Evolutionary conservation across 2,797 vertebrate species (phyloP).

Genomic region (Mus spretus): DNA sequence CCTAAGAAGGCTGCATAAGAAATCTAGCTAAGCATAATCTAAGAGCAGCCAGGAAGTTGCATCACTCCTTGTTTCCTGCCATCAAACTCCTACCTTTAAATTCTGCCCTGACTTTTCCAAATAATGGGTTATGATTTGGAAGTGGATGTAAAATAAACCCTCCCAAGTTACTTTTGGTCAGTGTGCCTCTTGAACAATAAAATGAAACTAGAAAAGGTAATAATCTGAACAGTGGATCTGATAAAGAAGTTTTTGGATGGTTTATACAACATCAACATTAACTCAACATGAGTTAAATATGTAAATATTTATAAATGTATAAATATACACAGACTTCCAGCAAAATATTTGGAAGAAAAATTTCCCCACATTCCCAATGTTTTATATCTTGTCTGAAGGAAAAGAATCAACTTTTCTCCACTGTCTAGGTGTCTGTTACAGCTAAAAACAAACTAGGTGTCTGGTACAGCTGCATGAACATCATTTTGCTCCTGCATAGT

Average conservation of each 20-base stretch:
- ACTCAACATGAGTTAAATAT: constrained; percentile 2
- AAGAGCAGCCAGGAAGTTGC: fast-evolving
- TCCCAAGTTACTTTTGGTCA: not conserved
- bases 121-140: not conserved
- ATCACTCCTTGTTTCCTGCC: not conserved
- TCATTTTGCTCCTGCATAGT: not conserved
- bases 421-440: not conserved
- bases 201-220: not conserved
- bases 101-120: not conserved
- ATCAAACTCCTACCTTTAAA: not conserved
- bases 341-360: constrained; percentile 17
- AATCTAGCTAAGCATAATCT: not conserved
- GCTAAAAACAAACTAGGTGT: not conserved
- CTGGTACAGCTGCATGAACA: not conserved
- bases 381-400: not conserved
- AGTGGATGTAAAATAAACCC: not conserved
- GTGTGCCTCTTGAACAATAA: not conserved
- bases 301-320: constrained; percentile 1
- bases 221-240: not conserved
- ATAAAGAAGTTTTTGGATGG: not conserved
- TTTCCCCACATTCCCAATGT: not conserved
- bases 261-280: constrained; percentile 21
- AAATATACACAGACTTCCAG: not conserved
- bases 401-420: not conserved
- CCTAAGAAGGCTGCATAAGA: not conserved